These are phyloP conservation scores for Xenopus borealis DNA, from an alignment of 2,113 vertebrate species.

Conservation along the genomic window DNA sequence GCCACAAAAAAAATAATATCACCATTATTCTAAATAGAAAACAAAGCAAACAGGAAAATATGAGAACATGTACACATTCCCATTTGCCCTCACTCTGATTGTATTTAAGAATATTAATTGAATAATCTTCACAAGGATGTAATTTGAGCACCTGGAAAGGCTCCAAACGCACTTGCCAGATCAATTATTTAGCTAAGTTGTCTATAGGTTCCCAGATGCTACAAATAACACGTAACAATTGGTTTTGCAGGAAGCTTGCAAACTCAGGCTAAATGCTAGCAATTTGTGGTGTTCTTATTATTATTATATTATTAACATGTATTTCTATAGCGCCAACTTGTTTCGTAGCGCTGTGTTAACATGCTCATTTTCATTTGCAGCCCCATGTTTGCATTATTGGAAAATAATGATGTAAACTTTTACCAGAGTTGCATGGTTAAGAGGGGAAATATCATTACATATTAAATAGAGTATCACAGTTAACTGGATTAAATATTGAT, in stretches of 20 bases:
- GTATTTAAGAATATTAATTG: constrained; percentile 5
- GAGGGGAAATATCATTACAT: not conserved
- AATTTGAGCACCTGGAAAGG: not conserved
- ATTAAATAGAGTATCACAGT: not conserved
- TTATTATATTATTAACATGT: too few species aligned
- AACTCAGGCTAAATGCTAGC: not conserved
- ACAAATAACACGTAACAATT: not conserved
- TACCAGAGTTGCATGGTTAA: not conserved
- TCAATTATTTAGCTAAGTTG: constrained; percentile 15
- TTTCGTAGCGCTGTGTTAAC: too few species aligned
- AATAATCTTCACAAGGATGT: constrained; percentile 3
- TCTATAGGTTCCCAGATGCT: not conserved
- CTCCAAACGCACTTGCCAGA: not conserved
- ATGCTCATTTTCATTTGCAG: not conserved
- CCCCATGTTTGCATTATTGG: not conserved
- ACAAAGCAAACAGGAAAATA: not conserved
- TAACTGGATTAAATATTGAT: too few species aligned
- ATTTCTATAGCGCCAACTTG: too few species aligned
- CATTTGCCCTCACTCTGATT: too few species aligned
- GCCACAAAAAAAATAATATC: too few species aligned
- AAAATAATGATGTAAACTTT: not conserved
- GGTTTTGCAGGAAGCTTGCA: not conserved
- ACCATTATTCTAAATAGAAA: not conserved
- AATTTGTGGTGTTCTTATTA: not conserved
- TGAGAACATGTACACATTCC: not conserved